Evolutionary conservation across 2,797 vertebrate species (phyloP).

Genomic region (Dicrostonyx torquatus): DNA sequence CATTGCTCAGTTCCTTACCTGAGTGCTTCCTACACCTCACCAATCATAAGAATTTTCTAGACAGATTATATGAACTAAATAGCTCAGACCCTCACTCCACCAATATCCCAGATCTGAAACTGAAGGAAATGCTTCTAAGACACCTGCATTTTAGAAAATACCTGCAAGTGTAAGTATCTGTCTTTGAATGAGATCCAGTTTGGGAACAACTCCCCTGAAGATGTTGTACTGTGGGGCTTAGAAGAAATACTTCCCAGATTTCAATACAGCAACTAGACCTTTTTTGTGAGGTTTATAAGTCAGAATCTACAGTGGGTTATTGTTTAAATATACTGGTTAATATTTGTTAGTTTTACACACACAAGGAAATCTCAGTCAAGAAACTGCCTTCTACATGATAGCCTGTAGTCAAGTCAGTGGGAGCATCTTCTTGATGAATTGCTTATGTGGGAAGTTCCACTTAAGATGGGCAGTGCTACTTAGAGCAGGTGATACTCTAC

Average conservation of each 20-base stretch:
- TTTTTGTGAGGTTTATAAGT: background rate
- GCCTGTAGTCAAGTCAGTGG: background rate
- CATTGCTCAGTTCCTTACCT: conserved; percentile 18
- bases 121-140: background rate
- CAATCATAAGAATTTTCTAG: conserved; percentile 29
- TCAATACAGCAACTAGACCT: background rate
- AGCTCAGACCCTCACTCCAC: background rate
- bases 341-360: background rate
- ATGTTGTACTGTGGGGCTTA: background rate
- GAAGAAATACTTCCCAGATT: background rate
- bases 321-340: background rate
- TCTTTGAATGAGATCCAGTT: background rate
- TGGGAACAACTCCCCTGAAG: background rate
- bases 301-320: background rate
- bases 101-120: background rate
- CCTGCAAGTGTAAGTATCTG: background rate
- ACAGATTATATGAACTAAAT: conserved; percentile 31
- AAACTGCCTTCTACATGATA: background rate
- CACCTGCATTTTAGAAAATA: background rate
- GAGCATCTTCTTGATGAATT: background rate
- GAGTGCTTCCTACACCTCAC: background rate
- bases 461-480: background rate
- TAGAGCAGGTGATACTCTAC: too few relatives aligned
- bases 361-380: background rate
- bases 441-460: background rate